Percentiles rank a stretch among this genome's conserved stretches.
Conservation (phyloP, 2,113 vertebrate species). For the Syrmaticus mikado region DNA sequence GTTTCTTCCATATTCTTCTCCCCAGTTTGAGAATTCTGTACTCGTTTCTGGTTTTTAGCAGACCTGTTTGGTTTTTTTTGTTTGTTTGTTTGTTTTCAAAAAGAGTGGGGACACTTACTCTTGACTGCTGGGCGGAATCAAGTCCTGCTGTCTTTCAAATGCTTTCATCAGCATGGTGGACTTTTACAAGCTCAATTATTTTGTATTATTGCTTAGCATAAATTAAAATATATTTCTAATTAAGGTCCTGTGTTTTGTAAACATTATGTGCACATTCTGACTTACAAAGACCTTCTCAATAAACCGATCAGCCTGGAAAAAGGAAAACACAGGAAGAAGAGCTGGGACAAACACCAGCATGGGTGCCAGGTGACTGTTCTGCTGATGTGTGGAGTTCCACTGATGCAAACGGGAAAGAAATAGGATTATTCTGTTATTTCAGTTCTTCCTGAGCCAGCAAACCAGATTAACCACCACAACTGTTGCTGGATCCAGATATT, state of each 20-base stretch:
- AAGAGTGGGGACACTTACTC: not conserved
- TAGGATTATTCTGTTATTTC: not conserved
- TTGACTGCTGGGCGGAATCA: not conserved
- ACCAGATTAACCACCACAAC: not conserved
- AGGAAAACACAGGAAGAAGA: not conserved
- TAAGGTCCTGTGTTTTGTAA: not conserved
- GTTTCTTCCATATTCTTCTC: not conserved
- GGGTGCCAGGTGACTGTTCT: not conserved
- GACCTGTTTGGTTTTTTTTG: not conserved
- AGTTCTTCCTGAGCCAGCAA: not conserved
- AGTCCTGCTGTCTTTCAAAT: not conserved
- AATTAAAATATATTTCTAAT: constrained; percentile 63
- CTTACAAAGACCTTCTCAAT: not conserved
- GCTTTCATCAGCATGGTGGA: not conserved
- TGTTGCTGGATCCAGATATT: not conserved
- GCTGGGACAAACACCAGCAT: not conserved
- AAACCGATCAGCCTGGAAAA: not conserved
- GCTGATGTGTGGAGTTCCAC: not conserved
- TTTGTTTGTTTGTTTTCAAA: not conserved
- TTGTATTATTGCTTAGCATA: constrained; percentile 24
- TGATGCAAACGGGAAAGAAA: not conserved
- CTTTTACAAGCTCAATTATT: constrained; percentile 1
- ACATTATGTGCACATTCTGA: not conserved
- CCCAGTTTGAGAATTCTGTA: not conserved
- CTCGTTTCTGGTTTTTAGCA: not conserved